Conservation (phyloP, 1,140 invertebrate genomes). For the Caenorhabditis tropicalis region DNA sequence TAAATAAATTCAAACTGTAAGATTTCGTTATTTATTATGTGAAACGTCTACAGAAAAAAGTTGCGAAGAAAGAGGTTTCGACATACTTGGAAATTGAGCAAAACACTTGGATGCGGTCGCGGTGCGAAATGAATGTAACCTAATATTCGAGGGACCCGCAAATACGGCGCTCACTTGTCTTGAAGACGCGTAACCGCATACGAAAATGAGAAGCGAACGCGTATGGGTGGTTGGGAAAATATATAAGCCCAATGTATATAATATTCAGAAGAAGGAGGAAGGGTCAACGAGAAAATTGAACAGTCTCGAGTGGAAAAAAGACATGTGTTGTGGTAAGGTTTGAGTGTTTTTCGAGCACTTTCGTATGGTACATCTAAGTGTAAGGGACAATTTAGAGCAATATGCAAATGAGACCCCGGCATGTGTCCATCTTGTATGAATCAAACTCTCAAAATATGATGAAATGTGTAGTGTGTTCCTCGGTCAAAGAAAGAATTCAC, state of each 20-base stretch:
- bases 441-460: constrained; percentile 37
- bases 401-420: constrained; percentile 28
- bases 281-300: neutral
- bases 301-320: constrained; percentile 23
- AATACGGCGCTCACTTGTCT: constrained; percentile 43
- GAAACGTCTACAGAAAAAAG: neutral
- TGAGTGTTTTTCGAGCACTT: constrained; percentile 39
- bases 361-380: constrained; percentile 12
- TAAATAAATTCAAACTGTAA: too few relatives aligned
- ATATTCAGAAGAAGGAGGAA: neutral
- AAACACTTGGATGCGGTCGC: constrained; percentile 21
- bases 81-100: constrained; percentile 12
- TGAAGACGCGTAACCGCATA: constrained; percentile 7
- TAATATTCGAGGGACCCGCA: constrained; percentile 44
- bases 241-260: neutral
- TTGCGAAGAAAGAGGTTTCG: neutral
- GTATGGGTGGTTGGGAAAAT: neutral
- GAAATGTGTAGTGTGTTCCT: constrained; percentile 22
- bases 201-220: constrained; percentile 19
- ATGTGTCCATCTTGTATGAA: constrained; percentile 40
- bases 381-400: neutral
- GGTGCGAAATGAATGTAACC: constrained; percentile 42
- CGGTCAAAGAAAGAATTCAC: neutral
- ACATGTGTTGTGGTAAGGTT: constrained; percentile 37
- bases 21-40: too few relatives aligned